Percentiles rank a stretch among this genome's conserved stretches.
Conservation (phyloP, 2,797 vertebrate species). For the Coracias cyanogaster region DNA sequence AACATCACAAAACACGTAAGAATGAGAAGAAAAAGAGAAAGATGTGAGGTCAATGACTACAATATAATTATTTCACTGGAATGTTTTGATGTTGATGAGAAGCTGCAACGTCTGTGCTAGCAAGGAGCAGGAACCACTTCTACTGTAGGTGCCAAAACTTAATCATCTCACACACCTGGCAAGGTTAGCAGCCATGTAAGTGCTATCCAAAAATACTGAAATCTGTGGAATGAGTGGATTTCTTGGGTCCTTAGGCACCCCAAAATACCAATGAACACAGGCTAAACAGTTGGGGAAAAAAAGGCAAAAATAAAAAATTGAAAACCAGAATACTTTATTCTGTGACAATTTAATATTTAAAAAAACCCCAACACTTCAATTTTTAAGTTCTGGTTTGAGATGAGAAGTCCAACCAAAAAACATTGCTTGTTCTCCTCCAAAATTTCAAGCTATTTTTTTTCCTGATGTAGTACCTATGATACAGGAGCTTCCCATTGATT, state of each 20-base stretch:
- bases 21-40: background rate
- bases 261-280: background rate
- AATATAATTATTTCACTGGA: background rate
- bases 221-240: background rate
- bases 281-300: background rate
- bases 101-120: background rate
- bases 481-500: background rate
- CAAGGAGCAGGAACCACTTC: background rate
- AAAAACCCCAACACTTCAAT: background rate
- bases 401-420: background rate
- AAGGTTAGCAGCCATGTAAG: background rate
- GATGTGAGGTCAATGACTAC: background rate
- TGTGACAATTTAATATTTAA: background rate
- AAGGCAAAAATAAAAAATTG: background rate
- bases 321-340: background rate
- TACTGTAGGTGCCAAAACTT: background rate
- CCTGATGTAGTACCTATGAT: background rate
- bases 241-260: background rate
- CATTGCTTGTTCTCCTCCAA: background rate
- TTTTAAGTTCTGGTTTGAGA: background rate
- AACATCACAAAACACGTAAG: rapidly evolving
- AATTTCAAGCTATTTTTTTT: background rate
- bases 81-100: background rate
- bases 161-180: background rate
- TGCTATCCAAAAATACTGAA: background rate